Base-by-base conservation (phyloP, 1,140 invertebrate species). In the Acromyrmex heyeri region DNA sequence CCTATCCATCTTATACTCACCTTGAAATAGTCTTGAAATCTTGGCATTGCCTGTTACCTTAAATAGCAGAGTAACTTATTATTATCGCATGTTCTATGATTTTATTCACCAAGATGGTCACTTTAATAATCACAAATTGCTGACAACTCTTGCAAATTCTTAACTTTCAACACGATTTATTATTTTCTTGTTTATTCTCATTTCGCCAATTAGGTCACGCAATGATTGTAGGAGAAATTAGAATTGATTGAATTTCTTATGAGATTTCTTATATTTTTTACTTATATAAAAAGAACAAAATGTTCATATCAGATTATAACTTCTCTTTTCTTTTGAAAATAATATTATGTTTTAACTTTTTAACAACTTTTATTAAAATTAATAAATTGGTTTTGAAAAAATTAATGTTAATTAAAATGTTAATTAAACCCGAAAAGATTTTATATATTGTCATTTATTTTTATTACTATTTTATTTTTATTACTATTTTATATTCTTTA, bases 1-100 rank as follows among this genome's bases (percentile, higher is more conserved):
- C 30, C 21, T n/a, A 16, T 69, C 24, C 48, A 81, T 70, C 53
- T 61, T 44, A 30, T 79, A 8, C 48, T 57, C n/a, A 24, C 64
- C 64, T 64, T 30, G 76, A 18, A 38, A 70, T 38, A 38, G 8
- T 62, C 77, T 81, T 81, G 64, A 81, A 55, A 81, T 81, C 30
- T 53, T 7, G 21, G 18, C 64, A 24, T 14, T 55, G 53, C 34
- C 50, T 57, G 34, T 72, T 30, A 14, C 48, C 14, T 70, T 59
- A 81, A 70, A 81, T 21, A 65, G 14, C 34, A 34, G 34, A 70
- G 30, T 69, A 69, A 57, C 50, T 57, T 48, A 24, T 73, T 61
- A 75, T 50, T 61, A 73, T 75, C 14, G 48, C 50, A 12, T 48
- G 55, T 61, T 50, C 21, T 24, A 30, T 34, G 3, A 27, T 34